phyloP scores from a whole-genome alignment of 2,888 invertebrate genomes.

The Eueremaeus valkanovi region DNA sequence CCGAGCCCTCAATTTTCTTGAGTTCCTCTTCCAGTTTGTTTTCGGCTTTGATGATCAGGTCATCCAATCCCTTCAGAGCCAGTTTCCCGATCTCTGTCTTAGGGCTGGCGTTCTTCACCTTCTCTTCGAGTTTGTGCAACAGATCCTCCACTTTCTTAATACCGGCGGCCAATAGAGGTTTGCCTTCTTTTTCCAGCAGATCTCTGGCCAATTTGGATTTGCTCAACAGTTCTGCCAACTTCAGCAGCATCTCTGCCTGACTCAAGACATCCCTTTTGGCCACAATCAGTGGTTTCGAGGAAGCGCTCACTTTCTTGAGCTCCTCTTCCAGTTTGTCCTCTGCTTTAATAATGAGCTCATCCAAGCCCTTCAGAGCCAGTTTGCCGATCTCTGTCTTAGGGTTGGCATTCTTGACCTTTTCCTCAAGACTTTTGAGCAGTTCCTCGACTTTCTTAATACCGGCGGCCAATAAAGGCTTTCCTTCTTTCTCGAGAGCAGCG shows the following conservation, averaged over 20 bases:
- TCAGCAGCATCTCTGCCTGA: too few species aligned
- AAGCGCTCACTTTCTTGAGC: constrained; percentile 15
- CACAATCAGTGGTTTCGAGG: too few species aligned
- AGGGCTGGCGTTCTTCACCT: not conserved
- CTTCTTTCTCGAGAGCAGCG: not conserved
- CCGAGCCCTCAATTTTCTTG: not conserved
- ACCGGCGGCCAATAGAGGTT: constrained; percentile 33
- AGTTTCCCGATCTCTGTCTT: constrained; percentile 27
- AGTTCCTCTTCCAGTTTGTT: constrained; percentile 27
- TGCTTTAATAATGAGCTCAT: not conserved
- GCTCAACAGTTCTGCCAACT: too few species aligned
- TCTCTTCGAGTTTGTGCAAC: not conserved
- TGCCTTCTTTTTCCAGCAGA: not conserved
- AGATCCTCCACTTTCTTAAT: constrained; percentile 10
- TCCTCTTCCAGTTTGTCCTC: constrained; percentile 27
- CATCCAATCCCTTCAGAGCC: constrained; percentile 7
- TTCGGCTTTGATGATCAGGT: not conserved
- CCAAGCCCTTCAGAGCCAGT: constrained; percentile 18
- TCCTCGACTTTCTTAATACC: constrained; percentile 16
- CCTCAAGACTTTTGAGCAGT: not conserved
- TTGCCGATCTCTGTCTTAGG: constrained; percentile 26
- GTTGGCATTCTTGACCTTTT: not conserved
- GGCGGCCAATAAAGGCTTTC: constrained; percentile 24
- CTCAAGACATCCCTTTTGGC: not conserved
- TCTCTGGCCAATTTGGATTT: not conserved